These are phyloP conservation scores for Apis cerana DNA, from an alignment of 1,140 invertebrate genomes.

Conservation along the genomic window DNA sequence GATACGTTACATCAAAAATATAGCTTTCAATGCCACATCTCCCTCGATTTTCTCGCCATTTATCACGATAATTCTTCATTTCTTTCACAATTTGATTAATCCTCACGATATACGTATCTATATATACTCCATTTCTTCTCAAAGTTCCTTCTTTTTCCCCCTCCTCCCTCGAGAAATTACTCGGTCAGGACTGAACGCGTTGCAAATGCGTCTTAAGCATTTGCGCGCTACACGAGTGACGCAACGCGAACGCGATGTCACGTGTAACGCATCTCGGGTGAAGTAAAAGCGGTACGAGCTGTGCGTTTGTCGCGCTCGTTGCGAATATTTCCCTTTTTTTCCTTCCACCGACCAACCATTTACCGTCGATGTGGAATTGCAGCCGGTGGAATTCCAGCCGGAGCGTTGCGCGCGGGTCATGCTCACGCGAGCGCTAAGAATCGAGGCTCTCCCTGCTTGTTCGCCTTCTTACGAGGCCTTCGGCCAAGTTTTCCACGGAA, in stretches of 20 bases:
- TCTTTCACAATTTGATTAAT: no score
- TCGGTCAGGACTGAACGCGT: not conserved
- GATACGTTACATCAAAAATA: no score
- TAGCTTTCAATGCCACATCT: no score
- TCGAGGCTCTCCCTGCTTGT: slow-evolving; percentile 11
- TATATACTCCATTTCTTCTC: no score
- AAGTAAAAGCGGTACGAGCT: not conserved
- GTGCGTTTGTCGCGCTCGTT: not conserved
- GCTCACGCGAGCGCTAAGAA: slow-evolving; percentile 58
- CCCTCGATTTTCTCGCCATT: no score
- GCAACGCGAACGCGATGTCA: not conserved
- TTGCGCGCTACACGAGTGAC: no score
- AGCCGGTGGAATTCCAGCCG: slow-evolving; percentile 46
- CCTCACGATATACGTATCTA: no score
- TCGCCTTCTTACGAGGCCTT: slow-evolving; percentile 3
- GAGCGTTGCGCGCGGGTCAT: slow-evolving; percentile 59
- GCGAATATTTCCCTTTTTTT: not conserved
- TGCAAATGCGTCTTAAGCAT: no score
- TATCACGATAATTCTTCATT: no score
- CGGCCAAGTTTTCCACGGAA: slow-evolving; percentile 5
- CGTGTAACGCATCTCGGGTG: not conserved
- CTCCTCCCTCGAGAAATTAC: not conserved
- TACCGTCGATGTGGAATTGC: slow-evolving; percentile 13
- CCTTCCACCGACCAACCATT: not conserved
- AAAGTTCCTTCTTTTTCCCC: no score